phyloP scores from a whole-genome alignment of 2,113 vertebrate species.

The Himantopus leucocephalus region DNA sequence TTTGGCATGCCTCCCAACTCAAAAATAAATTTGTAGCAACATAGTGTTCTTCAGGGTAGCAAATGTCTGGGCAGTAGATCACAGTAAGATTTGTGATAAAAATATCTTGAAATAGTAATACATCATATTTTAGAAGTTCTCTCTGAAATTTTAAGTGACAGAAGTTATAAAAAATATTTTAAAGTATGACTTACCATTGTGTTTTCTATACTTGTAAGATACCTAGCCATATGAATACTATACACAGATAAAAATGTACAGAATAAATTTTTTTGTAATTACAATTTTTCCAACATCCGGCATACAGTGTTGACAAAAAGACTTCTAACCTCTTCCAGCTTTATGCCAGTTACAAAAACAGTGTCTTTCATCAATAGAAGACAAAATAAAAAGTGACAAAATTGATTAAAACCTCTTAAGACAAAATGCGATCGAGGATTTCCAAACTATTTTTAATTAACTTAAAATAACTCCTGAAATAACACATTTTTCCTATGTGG shows the following conservation, averaged over 20 bases:
- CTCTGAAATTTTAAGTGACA: not conserved
- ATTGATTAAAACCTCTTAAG: not conserved
- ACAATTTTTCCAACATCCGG: not conserved
- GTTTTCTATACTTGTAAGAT: not conserved
- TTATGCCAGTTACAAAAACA: not conserved
- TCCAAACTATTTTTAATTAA: not conserved
- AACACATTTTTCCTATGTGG: not conserved
- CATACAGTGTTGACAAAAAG: not conserved
- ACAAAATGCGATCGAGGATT: not conserved
- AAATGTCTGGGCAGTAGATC: not conserved
- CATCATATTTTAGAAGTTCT: not conserved
- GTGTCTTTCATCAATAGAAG: not conserved
- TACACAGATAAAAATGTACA: not conserved
- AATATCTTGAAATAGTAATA: not conserved
- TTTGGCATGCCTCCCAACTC: not conserved
- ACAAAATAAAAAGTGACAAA: not conserved
- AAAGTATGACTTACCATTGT: not conserved
- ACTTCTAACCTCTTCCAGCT: not conserved
- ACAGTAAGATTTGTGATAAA: not conserved
- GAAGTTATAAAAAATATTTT: not conserved
- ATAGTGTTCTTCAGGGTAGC: not conserved
- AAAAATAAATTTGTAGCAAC: not conserved
- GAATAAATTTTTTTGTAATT: not conserved
- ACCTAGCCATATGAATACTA: not conserved
- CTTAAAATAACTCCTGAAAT: not conserved